These are phyloP conservation scores for Diglossa cyanea DNA, from an alignment of 2,797 vertebrate genomes.

Conservation along the genomic window DNA sequence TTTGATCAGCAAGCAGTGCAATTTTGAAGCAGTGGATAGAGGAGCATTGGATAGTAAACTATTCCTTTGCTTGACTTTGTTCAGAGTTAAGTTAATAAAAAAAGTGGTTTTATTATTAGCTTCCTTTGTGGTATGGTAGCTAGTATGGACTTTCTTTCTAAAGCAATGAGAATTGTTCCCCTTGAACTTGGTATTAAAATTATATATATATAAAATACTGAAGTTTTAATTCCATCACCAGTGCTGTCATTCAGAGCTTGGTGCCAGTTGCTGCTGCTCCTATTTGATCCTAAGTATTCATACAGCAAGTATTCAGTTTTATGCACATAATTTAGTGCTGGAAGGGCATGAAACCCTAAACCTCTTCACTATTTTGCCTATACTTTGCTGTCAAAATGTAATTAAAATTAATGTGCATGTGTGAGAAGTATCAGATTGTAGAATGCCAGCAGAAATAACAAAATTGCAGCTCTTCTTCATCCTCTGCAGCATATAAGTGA, in stretches of 20 bases:
- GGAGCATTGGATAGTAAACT: background rate
- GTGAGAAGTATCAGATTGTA: background rate
- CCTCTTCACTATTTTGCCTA: background rate
- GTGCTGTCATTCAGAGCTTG: background rate
- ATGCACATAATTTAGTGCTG: background rate
- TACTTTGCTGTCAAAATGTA: background rate
- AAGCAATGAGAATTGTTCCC: background rate
- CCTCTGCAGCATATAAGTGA: background rate
- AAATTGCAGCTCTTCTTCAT: background rate
- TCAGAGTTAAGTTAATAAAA: background rate
- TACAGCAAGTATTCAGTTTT: background rate
- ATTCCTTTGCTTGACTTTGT: background rate
- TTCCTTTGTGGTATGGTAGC: background rate
- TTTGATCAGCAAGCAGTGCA: background rate
- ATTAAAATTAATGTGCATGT: background rate
- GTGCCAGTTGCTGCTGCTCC: background rate
- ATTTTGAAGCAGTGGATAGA: background rate
- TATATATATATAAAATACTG: background rate
- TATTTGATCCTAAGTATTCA: background rate
- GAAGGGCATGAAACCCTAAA: background rate
- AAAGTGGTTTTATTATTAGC: background rate
- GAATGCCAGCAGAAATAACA: background rate
- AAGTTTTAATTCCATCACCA: background rate
- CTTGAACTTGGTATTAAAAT: background rate
- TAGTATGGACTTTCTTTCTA: background rate